Percentiles rank a stretch among this genome's conserved stretches.
phyloP scores from a whole-genome alignment of 2,888 invertebrate genomes.

The Drosophila siamana region DNA sequence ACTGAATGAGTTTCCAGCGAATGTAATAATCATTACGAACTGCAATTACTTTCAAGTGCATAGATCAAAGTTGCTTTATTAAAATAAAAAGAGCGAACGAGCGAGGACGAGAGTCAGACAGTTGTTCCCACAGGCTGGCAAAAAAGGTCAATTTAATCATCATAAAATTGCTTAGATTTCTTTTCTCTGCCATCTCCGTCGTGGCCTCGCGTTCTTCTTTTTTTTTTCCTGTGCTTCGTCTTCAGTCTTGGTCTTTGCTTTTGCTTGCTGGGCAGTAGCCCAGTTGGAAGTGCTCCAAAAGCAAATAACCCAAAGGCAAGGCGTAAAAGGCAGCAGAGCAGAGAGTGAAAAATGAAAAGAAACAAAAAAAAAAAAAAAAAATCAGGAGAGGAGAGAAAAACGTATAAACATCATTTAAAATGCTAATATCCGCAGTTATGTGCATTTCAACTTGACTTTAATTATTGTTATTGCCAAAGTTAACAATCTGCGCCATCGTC shows the following conservation, averaged over 20 bases:
- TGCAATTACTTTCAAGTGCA: constrained; percentile 69
- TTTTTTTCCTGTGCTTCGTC: neutral
- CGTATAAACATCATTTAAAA: constrained; percentile 82
- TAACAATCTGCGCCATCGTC: constrained; percentile 77
- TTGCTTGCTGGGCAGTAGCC: constrained; percentile 29
- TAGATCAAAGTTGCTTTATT: constrained; percentile 64
- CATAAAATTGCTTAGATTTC: constrained; percentile 73
- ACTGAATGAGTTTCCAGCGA: constrained; percentile 17
- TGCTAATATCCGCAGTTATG: constrained; percentile 83
- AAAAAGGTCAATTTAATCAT: constrained; percentile 82
- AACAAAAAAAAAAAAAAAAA: no score
- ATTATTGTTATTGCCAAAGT: constrained; percentile 84
- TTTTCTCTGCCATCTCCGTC: constrained; percentile 4
- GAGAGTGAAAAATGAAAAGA: constrained; percentile 11
- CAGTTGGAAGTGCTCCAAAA: constrained; percentile 43
- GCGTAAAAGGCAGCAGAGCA: constrained; percentile 7
- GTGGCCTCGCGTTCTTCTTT: neutral
- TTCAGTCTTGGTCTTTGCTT: neutral
- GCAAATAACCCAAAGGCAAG: constrained; percentile 64
- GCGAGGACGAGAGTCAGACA: neutral
- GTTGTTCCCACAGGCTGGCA: constrained; percentile 35
- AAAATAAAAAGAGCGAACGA: constrained; percentile 39
- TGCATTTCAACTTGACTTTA: constrained; percentile 83
- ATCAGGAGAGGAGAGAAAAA: constrained; percentile 27
- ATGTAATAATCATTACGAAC: constrained; percentile 58